Base-by-base conservation (phyloP, 2,113 vertebrate species). In the Prionailurus viverrinus region DNA sequence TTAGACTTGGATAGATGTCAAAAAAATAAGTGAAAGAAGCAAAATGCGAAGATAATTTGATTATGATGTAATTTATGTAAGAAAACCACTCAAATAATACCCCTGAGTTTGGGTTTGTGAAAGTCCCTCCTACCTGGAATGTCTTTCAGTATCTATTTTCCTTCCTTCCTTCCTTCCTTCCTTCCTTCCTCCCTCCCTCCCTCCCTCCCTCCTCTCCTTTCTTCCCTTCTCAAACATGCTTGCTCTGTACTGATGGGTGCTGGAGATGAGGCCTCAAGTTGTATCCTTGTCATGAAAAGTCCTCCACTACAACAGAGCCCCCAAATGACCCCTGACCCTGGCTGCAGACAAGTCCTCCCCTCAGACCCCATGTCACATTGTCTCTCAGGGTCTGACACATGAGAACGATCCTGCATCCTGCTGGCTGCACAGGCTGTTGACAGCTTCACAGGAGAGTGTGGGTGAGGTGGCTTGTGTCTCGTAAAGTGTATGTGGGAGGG, bases 1-100 rank as follows among this genome's bases (percentile, higher is more conserved):
- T 51, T 86, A 71, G 11, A 2, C 63, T 73, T n/a, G 85, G 71
- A 39, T 7, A 73, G 53, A 55, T 85, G 41, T 36, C 61, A 73
- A 51, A 39, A 29, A 86, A 9, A 27, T 13, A 48, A 65, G 39
- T 25, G 51, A 55, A 41, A 69, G 53, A 58, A 69, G 23, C 71
- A 74, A 83, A 66, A 66, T n/a, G 31, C 21, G 92, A 94, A 96
- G 39, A 33, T 31, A 91, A 63, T 68, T n/a, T n/a, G 39, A 79
- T 36, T 25, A 73, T 39, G 58, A 48, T 29, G 88, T 65, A 74
- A 76, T 18, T 63, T 79, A 80, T 15, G 10, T 36, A 83, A 87
- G 83, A 36, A 84, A 84, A 69, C 18, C 25, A 45, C 45, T 79
- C 41, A 53, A 65, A 58, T 36, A 18, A 63, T 5, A 15, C 5